These are phyloP conservation scores for Ophonus ardosiacus DNA, from an alignment of 2,888 invertebrate species.

Conservation along the genomic window DNA sequence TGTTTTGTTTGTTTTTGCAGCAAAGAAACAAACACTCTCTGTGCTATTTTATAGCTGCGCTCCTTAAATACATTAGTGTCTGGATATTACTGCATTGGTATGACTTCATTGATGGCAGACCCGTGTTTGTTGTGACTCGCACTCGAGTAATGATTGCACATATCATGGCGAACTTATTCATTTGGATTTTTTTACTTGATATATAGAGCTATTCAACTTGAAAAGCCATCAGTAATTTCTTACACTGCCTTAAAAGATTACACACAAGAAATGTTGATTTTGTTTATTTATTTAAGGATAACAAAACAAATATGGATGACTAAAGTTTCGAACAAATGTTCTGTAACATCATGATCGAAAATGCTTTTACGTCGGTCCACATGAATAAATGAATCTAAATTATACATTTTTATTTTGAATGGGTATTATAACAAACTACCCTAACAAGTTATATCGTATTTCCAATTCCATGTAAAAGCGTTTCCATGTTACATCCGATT, in stretches of 20 bases:
- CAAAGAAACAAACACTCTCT: slow-evolving; percentile 44
- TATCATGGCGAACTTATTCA: neutral
- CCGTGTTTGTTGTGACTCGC: slow-evolving; percentile 23
- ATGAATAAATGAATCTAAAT: neutral
- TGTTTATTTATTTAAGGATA: neutral
- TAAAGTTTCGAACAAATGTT: neutral
- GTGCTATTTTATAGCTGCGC: slow-evolving; percentile 35
- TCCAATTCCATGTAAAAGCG: slow-evolving; percentile 32
- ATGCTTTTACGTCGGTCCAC: neutral
- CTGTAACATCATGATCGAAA: neutral
- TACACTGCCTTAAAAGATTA: too few species aligned
- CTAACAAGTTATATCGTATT: neutral
- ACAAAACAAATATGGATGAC: neutral
- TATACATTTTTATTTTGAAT: slow-evolving; percentile 4
- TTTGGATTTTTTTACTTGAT: neutral
- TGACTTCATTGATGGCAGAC: slow-evolving; percentile 38
- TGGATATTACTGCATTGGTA: slow-evolving; percentile 23
- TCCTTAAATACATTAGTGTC: slow-evolving; percentile 44
- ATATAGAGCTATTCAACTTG: neutral
- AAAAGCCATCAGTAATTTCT: neutral
- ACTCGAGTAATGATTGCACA: neutral
- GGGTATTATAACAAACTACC: neutral
- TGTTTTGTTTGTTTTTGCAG: slow-evolving; percentile 44
- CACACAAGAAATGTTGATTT: neutral
- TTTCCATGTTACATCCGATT: slow-evolving; percentile 12